Evolutionary conservation across 1,140 invertebrate genomes (phyloP).

Genomic region (Steinernema khuongi): DNA sequence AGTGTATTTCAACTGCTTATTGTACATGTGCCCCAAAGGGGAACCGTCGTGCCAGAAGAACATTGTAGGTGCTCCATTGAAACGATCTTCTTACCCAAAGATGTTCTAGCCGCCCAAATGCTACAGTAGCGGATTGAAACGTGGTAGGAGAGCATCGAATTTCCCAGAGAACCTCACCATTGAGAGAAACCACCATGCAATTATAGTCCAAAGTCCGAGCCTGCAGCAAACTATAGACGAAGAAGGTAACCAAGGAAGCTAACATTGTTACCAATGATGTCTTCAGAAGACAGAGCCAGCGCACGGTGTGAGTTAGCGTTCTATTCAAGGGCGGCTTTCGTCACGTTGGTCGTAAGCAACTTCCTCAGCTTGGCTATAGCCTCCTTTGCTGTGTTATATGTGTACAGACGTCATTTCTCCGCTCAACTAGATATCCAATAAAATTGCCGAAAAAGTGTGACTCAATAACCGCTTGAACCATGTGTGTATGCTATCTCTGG

Average conservation of each 20-base stretch:
- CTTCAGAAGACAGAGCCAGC: too few relatives aligned
- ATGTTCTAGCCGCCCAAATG: background rate
- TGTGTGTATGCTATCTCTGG: too few relatives aligned
- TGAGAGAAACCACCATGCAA: background rate
- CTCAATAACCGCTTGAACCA: too few relatives aligned
- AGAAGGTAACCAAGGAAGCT: background rate
- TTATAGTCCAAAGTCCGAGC: background rate
- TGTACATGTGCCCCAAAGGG: constrained; percentile 45
- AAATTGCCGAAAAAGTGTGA: background rate
- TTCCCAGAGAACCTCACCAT: background rate
- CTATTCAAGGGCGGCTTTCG: background rate
- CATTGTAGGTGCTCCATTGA: background rate
- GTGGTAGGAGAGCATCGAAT: background rate
- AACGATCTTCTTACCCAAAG: background rate
- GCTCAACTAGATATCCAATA: constrained; percentile 4
- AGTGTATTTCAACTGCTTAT: constrained; percentile 43
- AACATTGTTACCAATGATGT: too few relatives aligned
- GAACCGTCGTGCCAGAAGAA: constrained; percentile 31
- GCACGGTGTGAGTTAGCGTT: background rate
- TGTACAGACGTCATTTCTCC: background rate
- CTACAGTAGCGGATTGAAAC: background rate
- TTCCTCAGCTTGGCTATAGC: background rate
- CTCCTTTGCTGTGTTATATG: background rate
- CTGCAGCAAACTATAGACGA: background rate
- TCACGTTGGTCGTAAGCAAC: background rate